Base-by-base conservation (phyloP, 37 sponge, comb jelly and placozoan species). In the Cliona cf. orientalis region DNA sequence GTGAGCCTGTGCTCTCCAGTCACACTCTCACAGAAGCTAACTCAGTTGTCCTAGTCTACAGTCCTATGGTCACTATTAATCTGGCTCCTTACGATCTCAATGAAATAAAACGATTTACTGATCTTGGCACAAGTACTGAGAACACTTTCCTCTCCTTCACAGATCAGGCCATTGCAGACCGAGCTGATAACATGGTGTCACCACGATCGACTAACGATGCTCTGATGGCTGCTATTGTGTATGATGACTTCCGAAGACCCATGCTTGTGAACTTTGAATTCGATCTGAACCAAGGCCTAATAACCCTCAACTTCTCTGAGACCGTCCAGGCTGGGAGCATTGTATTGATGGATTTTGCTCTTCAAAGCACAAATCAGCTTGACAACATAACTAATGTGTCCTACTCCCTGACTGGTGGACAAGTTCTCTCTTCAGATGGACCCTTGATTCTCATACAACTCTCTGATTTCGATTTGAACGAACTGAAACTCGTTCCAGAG, bases 71-170 rank as follows among this genome's bases (percentile, higher is more conserved):
- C 17, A 76, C 63, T 7, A 66, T 95, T n/a, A 42, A 74, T 14
- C 78, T 95, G 14, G 59, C 42, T 46, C 34, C 14, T 11, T 12
- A 23, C 32, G 92, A 95, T 46, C 72, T 95, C 25, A 88, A 95
- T 71, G 86, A 91, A 72, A 66, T 95, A 31, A 95, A 95, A 70
- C 71, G 74, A 74, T 41, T 66, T 0, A 26, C 80, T 14, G n/a
- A 78, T 45, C 75, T 96, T 46, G 90, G 86, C 14, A 90, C 88
- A 36, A 31, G 67, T 25, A 17, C 77, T 0, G n/a, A 38, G 0
- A 84, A 89, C 78, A 96, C 96, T 9, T 96, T 83, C 75, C 55
- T 96, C 28, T 75, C 87, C 22, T 78, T 96, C 53, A 86, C 93
- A 46, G 56, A 58, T 0, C 17, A 32, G 35, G 84, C 90, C 26